Evolutionary conservation across 2,797 vertebrate species (phyloP).

Genomic region (Cephalopachus bancanus): DNA sequence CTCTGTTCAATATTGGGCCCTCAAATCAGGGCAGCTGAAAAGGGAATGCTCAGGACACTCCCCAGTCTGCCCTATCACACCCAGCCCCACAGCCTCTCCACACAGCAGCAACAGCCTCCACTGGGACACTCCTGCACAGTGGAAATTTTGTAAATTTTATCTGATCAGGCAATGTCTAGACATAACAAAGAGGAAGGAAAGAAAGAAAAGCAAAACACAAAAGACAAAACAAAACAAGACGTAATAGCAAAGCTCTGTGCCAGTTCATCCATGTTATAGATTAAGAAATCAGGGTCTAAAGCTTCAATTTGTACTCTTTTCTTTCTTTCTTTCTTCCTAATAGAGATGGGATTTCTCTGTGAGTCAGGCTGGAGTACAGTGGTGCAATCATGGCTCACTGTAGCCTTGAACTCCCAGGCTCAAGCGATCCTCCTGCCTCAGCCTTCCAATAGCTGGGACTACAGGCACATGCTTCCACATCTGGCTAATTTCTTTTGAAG

Average conservation of each 20-base stretch:
- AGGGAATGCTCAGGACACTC: accelerated
- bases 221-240: not conserved
- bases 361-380: too few species aligned
- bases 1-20: not conserved
- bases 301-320: too few species aligned
- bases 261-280: not conserved
- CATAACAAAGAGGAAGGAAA: not conserved
- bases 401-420: too few species aligned
- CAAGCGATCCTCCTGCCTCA: too few species aligned
- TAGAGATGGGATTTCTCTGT: too few species aligned
- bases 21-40: not conserved
- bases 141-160: not conserved
- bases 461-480: too few species aligned
- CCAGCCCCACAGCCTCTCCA: not conserved
- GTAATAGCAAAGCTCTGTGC: not conserved
- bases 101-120: not conserved
- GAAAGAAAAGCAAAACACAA: not conserved
- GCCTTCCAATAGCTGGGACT: too few species aligned
- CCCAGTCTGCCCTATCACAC: accelerated
- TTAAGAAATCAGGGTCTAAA: accelerated
- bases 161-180: not conserved
- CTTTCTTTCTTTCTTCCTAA: too few species aligned
- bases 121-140: accelerated
- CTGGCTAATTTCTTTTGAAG: too few species aligned
- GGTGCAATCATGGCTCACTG: too few species aligned